A percentile compares a stretch with the other conserved stretches of the same genome.
phyloP scores from a whole-genome alignment of 2,888 invertebrate genomes.

The Poecilus cupreus region DNA sequence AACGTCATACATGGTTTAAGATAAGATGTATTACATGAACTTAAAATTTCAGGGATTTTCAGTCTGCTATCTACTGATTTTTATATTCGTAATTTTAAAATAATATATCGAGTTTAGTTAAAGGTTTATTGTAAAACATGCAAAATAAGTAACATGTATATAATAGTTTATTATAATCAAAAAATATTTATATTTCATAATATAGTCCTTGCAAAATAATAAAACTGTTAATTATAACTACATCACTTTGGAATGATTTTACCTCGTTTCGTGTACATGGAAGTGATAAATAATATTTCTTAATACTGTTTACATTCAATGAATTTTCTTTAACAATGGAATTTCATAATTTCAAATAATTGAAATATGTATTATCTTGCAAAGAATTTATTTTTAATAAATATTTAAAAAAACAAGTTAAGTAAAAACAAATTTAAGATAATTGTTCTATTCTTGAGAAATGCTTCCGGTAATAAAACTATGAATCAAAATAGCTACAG shows the following conservation, averaged over 20 bases:
- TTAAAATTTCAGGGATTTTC: neutral
- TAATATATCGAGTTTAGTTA: slow-evolving; percentile 19
- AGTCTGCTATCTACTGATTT: slow-evolving; percentile 13
- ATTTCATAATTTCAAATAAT: neutral
- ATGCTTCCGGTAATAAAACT: slow-evolving; percentile 3
- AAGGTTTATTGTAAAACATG: slow-evolving; percentile 53
- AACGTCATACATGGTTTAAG: neutral
- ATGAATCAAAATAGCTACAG: neutral
- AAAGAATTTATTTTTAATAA: neutral
- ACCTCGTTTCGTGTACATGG: slow-evolving; percentile 1
- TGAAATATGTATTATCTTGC: neutral
- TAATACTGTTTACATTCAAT: slow-evolving; percentile 10
- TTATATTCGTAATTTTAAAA: slow-evolving; percentile 23
- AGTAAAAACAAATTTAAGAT: slow-evolving; percentile 22
- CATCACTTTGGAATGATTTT: slow-evolving; percentile 52
- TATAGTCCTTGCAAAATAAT: slow-evolving; percentile 57
- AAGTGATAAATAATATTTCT: slow-evolving; percentile 11
- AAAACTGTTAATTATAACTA: slow-evolving; percentile 53
- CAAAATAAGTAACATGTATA: slow-evolving; percentile 58
- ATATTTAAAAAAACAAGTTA: slow-evolving; percentile 1
- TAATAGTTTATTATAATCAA: slow-evolving; percentile 58
- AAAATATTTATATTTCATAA: slow-evolving; percentile 58
- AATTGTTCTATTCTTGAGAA: slow-evolving; percentile 13
- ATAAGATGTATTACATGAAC: neutral
- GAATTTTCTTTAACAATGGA: neutral